Base-by-base conservation (phyloP, 1,140 invertebrate species). In the Lepidurus couesii region DNA sequence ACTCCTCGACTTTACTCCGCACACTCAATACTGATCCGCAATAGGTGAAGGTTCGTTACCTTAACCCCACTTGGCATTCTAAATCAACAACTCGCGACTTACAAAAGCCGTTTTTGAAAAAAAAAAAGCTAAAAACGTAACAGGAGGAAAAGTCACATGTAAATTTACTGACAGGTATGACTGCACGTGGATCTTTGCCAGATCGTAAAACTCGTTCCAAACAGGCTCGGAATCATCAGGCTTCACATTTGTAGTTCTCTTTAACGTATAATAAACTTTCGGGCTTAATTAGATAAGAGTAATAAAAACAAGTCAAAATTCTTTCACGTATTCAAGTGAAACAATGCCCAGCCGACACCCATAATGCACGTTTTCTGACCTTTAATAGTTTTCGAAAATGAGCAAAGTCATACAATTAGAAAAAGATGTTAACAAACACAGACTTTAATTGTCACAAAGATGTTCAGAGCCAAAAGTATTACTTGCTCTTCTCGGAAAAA, bases 351-450 rank as follows among this genome's bases (percentile, higher is more conserved):
- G 99, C 97, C 24, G 96, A 98, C 47, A 99, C 91, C 97, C 97
- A 99, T 79, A 99, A 90, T 4, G 98, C 93, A 82, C 94, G 91
- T 86, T 97, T 98, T 75, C 97, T 87, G 0, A 95, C 94, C 82
- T 93, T 92, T 42, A 98, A 83, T 96, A 99, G 86, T 99, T 99
- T 87, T 99, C 98, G 86, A 91, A 98, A 82, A 99, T 99, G 47
- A 99, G 93, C 34, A 34, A 34, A 34, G 34, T 34, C 34, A 34
- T 34, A 34, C 34, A 4, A 34, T 34, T 34, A 34, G 34, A 0
- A 34, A 34, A 34, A 3, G 34, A 34, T 34, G 34, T 34, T 34
- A 34, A 34, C 2, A 34, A 34, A 34, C 34, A 34, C 34, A 34
- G 34, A 34, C 34, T 34, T 34, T n/a, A n/a, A n/a, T n/a, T 34